These are phyloP conservation scores for Phalanger gymnotis DNA, from an alignment of 2,797 vertebrate species.

Conservation along the genomic window DNA sequence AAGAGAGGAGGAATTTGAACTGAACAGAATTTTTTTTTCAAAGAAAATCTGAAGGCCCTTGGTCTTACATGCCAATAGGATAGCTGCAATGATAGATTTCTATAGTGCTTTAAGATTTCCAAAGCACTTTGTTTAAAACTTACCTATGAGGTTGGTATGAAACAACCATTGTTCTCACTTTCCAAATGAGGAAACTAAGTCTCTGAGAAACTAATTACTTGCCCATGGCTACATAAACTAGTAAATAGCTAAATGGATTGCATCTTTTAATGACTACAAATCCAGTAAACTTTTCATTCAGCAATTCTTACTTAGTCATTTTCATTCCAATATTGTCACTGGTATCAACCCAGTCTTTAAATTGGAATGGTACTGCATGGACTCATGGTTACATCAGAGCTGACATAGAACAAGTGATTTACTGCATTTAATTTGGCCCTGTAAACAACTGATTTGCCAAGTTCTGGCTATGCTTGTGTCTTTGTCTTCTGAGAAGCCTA, in stretches of 20 bases:
- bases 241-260: not conserved
- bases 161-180: constrained; percentile 5
- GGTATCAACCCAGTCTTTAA: not conserved
- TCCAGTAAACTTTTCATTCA: not conserved
- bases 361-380: not conserved
- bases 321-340: not conserved
- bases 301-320: not conserved
- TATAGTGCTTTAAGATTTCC: not conserved
- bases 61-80: fast-evolving
- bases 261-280: not conserved
- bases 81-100: not conserved
- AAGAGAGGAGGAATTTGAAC: constrained; percentile 64
- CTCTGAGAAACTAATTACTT: not conserved
- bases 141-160: constrained; percentile 6
- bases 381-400: not conserved
- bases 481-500: no score
- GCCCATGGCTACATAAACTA: not conserved
- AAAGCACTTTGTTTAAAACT: not conserved
- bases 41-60: not conserved
- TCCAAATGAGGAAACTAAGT: not conserved
- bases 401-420: not conserved
- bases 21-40: constrained; percentile 51
- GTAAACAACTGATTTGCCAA: not conserved
- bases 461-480: no score
- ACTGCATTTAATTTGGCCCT: not conserved